These are phyloP conservation scores for Oppia nitens DNA, from an alignment of 1,140 invertebrate species.

Conservation along the genomic window DNA sequence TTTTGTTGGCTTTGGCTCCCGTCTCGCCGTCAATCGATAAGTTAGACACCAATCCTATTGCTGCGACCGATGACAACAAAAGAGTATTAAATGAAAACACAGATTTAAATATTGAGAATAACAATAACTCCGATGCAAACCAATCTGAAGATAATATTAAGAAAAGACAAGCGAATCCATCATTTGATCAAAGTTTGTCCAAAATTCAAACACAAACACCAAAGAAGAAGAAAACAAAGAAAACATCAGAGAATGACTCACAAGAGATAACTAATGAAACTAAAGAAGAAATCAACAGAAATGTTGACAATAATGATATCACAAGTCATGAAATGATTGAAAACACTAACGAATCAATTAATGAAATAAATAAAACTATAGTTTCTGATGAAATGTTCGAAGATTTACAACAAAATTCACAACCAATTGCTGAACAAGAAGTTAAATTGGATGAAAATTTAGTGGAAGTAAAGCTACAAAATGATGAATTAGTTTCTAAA, in stretches of 20 bases:
- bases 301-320: too few relatives aligned
- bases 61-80: neutral
- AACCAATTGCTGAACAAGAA: too few relatives aligned
- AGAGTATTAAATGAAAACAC: neutral
- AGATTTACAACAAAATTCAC: too few relatives aligned
- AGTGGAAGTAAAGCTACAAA: too few relatives aligned
- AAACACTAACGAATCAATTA: neutral
- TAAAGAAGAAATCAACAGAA: too few relatives aligned
- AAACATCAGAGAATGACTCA: neutral
- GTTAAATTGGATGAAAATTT: too few relatives aligned
- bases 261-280: too few relatives aligned
- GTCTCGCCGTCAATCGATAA: constrained; percentile 9
- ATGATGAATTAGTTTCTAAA: too few relatives aligned
- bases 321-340: neutral
- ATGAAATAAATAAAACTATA: constrained; percentile 10
- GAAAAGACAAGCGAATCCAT: constrained; percentile 7
- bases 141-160: neutral
- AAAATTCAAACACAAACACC: constrained; percentile 15
- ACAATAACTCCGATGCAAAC: neutral
- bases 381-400: too few relatives aligned
- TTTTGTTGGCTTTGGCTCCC: constrained; percentile 40
- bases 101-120: neutral
- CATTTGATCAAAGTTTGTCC: constrained; percentile 14
- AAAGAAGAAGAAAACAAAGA: constrained; percentile 18
- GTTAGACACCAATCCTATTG: neutral